phyloP scores from a whole-genome alignment of 1,140 invertebrate species.

The Xylocopa sonorina region DNA sequence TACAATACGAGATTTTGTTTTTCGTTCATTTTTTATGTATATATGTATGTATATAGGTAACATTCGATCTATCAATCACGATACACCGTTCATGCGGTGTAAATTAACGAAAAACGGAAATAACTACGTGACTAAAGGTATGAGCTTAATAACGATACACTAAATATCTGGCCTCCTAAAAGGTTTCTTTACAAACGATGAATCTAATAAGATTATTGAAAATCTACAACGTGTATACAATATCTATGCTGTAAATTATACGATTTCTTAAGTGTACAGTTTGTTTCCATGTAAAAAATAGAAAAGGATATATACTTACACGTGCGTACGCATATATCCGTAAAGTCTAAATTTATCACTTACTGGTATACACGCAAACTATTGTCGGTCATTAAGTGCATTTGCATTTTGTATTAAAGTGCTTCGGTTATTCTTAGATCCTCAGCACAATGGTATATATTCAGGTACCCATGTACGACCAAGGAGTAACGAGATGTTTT shows the following conservation, averaged over 20 bases:
- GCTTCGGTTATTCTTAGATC: background rate
- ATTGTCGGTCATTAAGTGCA: constrained; percentile 13
- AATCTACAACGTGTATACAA: constrained; percentile 12
- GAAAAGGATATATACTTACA: constrained; percentile 2
- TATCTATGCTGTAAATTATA: background rate
- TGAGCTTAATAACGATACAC: background rate
- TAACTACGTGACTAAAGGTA: background rate
- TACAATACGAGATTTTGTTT: constrained; percentile 28
- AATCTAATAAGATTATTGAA: constrained; percentile 2
- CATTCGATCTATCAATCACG: background rate
- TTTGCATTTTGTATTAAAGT: constrained; percentile 17
- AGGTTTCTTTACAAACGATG: background rate
- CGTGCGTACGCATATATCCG: background rate
- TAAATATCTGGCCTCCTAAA: background rate
- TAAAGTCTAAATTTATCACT: constrained; percentile 16
- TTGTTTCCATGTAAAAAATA: constrained; percentile 17
- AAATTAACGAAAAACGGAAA: background rate
- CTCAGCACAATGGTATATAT: constrained; percentile 78
- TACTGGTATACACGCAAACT: constrained; percentile 2
- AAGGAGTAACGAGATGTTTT: constrained; percentile 72
- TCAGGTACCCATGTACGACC: constrained; percentile 77
- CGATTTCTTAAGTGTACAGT: background rate
- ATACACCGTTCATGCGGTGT: background rate
- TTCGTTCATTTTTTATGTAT: constrained; percentile 9
- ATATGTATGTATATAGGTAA: background rate